Evolutionary conservation across 2,888 invertebrate genomes (phyloP).

Genomic region (Campoplex capitator): DNA sequence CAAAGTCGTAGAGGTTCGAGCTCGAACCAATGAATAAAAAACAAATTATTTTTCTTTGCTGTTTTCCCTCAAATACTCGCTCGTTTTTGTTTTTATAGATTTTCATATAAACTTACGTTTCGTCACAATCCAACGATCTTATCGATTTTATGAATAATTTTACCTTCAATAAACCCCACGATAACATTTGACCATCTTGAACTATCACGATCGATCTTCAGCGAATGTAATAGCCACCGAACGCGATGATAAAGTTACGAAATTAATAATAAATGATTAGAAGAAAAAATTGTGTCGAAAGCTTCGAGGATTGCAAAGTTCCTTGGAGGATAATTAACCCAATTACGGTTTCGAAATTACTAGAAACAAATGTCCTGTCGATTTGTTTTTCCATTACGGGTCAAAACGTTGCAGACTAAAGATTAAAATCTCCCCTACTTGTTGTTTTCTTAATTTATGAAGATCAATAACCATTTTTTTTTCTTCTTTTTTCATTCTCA

Average conservation of each 20-base stretch:
- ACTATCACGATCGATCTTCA: conserved; percentile 22
- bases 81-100: not conserved
- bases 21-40: not conserved
- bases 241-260: conserved; percentile 36
- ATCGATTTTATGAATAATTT: not conserved
- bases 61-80: conserved; percentile 3
- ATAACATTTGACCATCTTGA: conserved; percentile 35
- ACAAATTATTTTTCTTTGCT: not conserved
- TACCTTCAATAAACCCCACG: conserved; percentile 22
- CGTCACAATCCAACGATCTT: not conserved
- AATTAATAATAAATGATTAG: conserved; percentile 25
- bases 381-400: not conserved
- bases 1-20: not conserved
- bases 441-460: too few species aligned
- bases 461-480: not conserved
- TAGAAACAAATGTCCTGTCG: not conserved
- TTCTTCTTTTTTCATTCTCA: not conserved
- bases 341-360: not conserved
- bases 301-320: conserved; percentile 15
- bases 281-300: conserved; percentile 22
- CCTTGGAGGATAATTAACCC: conserved; percentile 8
- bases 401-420: not conserved
- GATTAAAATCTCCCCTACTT: too few species aligned
- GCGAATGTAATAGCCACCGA: conserved; percentile 22
- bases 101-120: not conserved